phyloP scores from a whole-genome alignment of 23 tunicate species.

The Phallusia fumigata region DNA sequence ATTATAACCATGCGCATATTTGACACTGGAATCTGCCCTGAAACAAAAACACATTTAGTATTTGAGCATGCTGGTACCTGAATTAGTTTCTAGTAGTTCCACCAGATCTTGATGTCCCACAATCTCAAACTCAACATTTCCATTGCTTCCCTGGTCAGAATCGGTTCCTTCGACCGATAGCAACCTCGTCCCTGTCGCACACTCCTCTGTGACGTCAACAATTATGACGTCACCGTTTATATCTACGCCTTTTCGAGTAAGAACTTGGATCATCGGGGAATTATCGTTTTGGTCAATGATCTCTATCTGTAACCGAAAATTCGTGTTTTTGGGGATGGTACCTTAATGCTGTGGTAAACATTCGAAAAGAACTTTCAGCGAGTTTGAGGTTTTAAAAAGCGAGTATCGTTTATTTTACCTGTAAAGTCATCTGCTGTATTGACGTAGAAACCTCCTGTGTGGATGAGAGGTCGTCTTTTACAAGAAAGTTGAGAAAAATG shows the following conservation, averaged over 20 bases:
- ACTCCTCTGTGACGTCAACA: conserved; percentile 66
- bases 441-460: conserved; percentile 39
- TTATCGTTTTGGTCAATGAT: conserved; percentile 85
- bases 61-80: no score
- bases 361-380: not conserved
- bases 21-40: no score
- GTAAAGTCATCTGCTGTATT: conserved; percentile 43
- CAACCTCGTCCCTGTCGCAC: conserved; percentile 39
- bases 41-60: no score
- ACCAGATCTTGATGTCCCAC: conserved; percentile 13
- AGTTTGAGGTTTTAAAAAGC: no score
- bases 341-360: not conserved
- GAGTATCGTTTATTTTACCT: conserved; percentile 30
- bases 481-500: conserved; percentile 32
- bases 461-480: conserved; percentile 45
- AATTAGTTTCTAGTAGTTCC: conserved; percentile 1
- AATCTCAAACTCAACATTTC: conserved; percentile 54
- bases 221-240: conserved; percentile 26
- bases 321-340: not conserved
- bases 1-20: no score
- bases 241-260: conserved; percentile 21
- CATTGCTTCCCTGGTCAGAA: conserved; percentile 54
- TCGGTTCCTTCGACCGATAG: conserved; percentile 41
- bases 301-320: conserved; percentile 31
- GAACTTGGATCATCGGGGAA: conserved; percentile 50